Evolutionary conservation across 1,140 invertebrate species (phyloP).

Genomic region (Muscidifurax raptorellus): DNA sequence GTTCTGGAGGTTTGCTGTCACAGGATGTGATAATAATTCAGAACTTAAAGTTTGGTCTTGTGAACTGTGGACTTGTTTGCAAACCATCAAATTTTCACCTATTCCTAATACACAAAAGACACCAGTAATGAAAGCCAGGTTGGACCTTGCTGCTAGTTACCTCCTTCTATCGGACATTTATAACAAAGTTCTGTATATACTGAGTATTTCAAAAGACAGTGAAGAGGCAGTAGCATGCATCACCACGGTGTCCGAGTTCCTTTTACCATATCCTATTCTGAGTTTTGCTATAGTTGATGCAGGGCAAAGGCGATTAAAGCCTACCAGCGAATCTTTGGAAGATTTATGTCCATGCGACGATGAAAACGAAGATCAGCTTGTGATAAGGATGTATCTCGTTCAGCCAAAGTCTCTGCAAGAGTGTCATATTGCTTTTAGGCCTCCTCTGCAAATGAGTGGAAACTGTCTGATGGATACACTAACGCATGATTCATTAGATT

Average conservation of each 20-base stretch:
- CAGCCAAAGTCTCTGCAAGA: slow-evolving; percentile 93
- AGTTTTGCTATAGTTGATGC: slow-evolving; percentile 91
- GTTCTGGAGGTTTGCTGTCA: slow-evolving; percentile 96
- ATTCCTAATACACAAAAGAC: slow-evolving; percentile 70
- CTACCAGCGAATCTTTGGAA: slow-evolving; percentile 69
- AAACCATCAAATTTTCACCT: slow-evolving; percentile 85
- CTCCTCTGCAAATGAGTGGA: slow-evolving; percentile 67
- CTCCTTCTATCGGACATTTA: slow-evolving; percentile 90
- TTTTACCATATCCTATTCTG: slow-evolving; percentile 87
- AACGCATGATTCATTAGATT: slow-evolving; percentile 68
- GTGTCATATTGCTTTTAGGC: slow-evolving; percentile 86
- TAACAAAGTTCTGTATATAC: slow-evolving; percentile 85
- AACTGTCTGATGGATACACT: slow-evolving; percentile 63
- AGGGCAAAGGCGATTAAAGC: slow-evolving; percentile 68
- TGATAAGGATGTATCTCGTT: slow-evolving; percentile 88
- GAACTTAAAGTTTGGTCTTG: slow-evolving; percentile 97
- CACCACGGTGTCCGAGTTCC: slow-evolving; percentile 87
- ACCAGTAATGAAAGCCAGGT: slow-evolving; percentile 82
- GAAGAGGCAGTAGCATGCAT: slow-evolving; percentile 76
- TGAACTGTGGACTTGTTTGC: slow-evolving; percentile 93
- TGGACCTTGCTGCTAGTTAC: slow-evolving; percentile 89
- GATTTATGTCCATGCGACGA: slow-evolving; percentile 71
- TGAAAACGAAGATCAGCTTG: slow-evolving; percentile 73
- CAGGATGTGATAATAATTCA: slow-evolving; percentile 91
- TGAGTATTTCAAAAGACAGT: slow-evolving; percentile 82